Evolutionary conservation across 2,888 invertebrate genomes (phyloP).

Genomic region (Hyles lineata): DNA sequence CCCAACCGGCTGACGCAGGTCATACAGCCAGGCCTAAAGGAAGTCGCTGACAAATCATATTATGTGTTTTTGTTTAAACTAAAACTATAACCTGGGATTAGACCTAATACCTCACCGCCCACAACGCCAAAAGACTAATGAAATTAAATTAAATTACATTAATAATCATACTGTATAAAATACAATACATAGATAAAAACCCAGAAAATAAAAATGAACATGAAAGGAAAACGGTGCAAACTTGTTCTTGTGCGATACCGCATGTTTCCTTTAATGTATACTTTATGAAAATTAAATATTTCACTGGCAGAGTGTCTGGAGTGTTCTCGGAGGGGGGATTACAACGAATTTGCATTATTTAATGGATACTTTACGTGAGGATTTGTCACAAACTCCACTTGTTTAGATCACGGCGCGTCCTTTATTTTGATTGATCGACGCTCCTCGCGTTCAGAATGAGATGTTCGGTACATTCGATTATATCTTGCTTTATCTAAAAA

Average conservation of each 20-base stretch:
- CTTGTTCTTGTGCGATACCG: constrained; percentile 47
- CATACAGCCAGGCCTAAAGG: too few species aligned
- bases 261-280: constrained; percentile 75
- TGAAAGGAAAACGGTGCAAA: not conserved
- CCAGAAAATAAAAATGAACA: not conserved
- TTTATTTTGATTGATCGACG: constrained; percentile 63
- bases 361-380: constrained; percentile 82
- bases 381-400: constrained; percentile 74
- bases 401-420: constrained; percentile 52
- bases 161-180: too few species aligned
- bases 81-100: too few species aligned
- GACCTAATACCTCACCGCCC: too few species aligned
- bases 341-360: constrained; percentile 84
- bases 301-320: constrained; percentile 68
- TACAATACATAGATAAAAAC: too few species aligned
- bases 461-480: constrained; percentile 25
- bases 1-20: too few species aligned
- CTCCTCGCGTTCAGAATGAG: constrained; percentile 11
- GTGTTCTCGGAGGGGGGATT: constrained; percentile 74
- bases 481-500: not conserved
- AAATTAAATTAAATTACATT: too few species aligned
- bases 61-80: too few species aligned
- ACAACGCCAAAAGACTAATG: too few species aligned
- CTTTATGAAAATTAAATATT: constrained; percentile 85
- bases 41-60: too few species aligned